Evolutionary conservation across 2,113 vertebrate genomes (phyloP).

Genomic region (Cyprinodon brontotheroides): DNA sequence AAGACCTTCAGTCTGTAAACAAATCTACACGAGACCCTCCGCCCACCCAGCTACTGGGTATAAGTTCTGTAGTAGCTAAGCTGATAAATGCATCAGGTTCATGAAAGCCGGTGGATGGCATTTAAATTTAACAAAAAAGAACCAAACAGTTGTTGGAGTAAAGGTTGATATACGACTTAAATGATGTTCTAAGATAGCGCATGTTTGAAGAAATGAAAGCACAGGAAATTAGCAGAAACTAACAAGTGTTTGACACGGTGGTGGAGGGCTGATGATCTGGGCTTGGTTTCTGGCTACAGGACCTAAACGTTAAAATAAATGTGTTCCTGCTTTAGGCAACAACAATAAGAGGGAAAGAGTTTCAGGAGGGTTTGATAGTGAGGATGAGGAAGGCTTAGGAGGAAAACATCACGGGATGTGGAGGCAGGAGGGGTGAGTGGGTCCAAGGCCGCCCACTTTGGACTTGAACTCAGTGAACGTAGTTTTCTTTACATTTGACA

Average conservation of each 20-base stretch:
- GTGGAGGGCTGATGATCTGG: background rate
- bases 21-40: too few relatives aligned
- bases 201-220: background rate
- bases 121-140: too few relatives aligned
- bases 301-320: background rate
- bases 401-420: background rate
- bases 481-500: constrained; percentile 1
- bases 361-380: background rate
- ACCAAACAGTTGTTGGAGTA: too few relatives aligned
- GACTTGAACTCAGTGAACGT: background rate
- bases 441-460: constrained; percentile 1
- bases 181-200: background rate
- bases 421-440: background rate
- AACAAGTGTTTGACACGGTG: background rate
- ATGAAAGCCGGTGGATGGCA: too few relatives aligned
- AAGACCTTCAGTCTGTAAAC: background rate
- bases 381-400: background rate
- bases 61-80: background rate
- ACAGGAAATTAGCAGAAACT: background rate
- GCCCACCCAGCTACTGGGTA: too few relatives aligned
- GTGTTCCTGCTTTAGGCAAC: too few relatives aligned
- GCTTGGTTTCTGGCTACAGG: background rate
- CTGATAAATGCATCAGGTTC: background rate
- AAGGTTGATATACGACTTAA: too few relatives aligned
- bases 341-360: background rate